These are phyloP conservation scores for Pyrochroa serraticornis DNA, from an alignment of 2,888 invertebrate species.

Conservation along the genomic window DNA sequence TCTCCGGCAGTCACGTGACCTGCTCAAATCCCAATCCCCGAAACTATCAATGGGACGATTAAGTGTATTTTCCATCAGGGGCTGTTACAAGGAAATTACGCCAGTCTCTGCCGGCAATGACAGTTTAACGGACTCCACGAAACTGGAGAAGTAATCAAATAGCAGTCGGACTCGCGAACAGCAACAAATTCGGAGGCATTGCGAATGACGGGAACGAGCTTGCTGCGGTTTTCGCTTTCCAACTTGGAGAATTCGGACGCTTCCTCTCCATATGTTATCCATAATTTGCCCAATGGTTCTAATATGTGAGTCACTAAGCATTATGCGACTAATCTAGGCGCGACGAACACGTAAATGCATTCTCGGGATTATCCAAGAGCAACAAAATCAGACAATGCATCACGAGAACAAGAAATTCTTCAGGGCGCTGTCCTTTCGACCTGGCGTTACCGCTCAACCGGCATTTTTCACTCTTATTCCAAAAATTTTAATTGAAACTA, in stretches of 20 bases:
- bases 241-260: background rate
- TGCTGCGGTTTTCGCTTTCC: slow-evolving; percentile 16
- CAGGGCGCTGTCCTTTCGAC: background rate
- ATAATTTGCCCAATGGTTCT: slow-evolving; percentile 1
- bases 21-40: no score
- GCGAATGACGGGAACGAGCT: slow-evolving; percentile 24
- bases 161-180: slow-evolving; percentile 28
- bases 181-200: slow-evolving; percentile 24
- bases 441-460: no score
- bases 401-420: slow-evolving; percentile 24
- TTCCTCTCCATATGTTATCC: slow-evolving; percentile 3
- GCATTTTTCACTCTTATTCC: no score
- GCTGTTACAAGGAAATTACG: slow-evolving; percentile 23
- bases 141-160: slow-evolving; percentile 30
- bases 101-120: slow-evolving; percentile 28
- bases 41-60: slow-evolving; percentile 7
- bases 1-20: slow-evolving; percentile 22
- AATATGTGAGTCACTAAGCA: slow-evolving; percentile 5
- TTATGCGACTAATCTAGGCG: slow-evolving; percentile 9
- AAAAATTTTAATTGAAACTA: no score
- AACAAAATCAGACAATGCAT: slow-evolving; percentile 26
- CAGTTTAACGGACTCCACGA: slow-evolving; percentile 28
- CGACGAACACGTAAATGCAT: slow-evolving; percentile 26
- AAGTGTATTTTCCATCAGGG: slow-evolving; percentile 11
- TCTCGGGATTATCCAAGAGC: slow-evolving; percentile 11